These are phyloP conservation scores for Catamblyrhynchus diadema DNA, from an alignment of 2,797 vertebrate genomes.

Conservation along the genomic window DNA sequence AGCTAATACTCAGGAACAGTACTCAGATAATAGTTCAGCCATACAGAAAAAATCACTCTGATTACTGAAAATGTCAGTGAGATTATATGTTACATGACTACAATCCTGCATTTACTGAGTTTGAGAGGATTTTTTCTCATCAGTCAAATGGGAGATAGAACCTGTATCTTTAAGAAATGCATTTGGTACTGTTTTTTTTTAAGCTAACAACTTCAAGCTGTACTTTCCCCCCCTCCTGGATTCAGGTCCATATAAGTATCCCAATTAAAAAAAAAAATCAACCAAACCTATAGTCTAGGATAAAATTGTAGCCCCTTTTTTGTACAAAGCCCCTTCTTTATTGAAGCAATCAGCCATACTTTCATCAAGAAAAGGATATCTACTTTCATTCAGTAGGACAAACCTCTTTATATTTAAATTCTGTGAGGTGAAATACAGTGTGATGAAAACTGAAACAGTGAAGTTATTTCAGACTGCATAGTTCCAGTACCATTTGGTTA, in stretches of 20 bases:
- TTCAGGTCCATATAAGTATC: neutral
- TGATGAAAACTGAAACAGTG: neutral
- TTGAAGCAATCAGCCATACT: neutral
- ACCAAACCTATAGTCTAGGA: neutral
- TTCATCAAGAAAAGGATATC: neutral
- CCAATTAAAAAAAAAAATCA: neutral
- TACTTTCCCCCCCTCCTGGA: neutral
- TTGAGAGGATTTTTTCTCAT: neutral
- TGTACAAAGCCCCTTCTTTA: neutral
- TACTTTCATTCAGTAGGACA: neutral
- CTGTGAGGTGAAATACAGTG: neutral
- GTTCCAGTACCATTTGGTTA: neutral
- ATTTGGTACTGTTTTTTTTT: neutral
- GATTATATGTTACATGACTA: neutral
- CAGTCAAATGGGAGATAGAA: neutral
- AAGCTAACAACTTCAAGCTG: neutral
- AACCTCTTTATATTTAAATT: neutral
- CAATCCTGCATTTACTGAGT: neutral
- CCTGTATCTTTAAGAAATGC: neutral
- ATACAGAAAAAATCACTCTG: constrained; percentile 1
- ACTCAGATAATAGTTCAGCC: neutral
- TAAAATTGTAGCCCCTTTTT: neutral
- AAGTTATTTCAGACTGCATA: neutral
- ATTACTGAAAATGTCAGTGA: constrained; percentile 13
- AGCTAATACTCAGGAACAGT: neutral